phyloP scores from a whole-genome alignment of 1,140 invertebrate species.

The Chymomyza costata region DNA sequence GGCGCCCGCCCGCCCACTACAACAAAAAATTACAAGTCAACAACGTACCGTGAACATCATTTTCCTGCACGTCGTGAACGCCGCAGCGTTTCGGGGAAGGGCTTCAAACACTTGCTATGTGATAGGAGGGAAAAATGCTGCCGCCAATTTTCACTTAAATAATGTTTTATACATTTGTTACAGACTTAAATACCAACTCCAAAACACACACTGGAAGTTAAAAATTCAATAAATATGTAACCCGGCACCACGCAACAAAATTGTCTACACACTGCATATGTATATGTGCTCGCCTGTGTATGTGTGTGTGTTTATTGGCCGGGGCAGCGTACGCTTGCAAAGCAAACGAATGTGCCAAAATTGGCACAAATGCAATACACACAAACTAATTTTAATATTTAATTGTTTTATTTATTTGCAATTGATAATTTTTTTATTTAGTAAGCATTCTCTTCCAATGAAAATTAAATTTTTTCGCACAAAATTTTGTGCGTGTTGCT shows the following conservation, averaged over 20 bases:
- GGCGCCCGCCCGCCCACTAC: conserved; percentile 6
- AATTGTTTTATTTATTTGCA: background rate
- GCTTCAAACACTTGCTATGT: no score
- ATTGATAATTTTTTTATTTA: no score
- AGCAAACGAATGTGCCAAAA: conserved; percentile 1
- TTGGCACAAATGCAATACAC: conserved; percentile 5
- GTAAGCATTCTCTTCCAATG: no score
- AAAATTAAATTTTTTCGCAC: conserved; percentile 29
- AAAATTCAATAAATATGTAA: conserved; percentile 62
- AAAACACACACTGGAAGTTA: conserved; percentile 24
- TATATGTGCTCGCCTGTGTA: conserved; percentile 24
- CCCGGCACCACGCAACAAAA: conserved; percentile 67
- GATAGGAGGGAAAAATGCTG: no score
- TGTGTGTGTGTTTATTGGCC: conserved; percentile 14
- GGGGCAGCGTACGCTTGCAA: conserved; percentile 14
- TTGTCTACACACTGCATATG: conserved; percentile 44
- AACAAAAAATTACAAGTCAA: no score
- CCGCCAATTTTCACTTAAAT: background rate
- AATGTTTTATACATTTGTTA: conserved; percentile 40
- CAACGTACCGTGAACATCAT: conserved; percentile 74
- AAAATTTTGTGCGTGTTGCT: conserved; percentile 39
- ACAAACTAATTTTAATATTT: conserved; percentile 11
- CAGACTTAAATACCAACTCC: conserved; percentile 2
- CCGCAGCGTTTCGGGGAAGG: conserved; percentile 29
- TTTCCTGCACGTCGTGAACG: conserved; percentile 22